Evolutionary conservation across 1,140 invertebrate genomes (phyloP).

Genomic region (Aphidius ervi): DNA sequence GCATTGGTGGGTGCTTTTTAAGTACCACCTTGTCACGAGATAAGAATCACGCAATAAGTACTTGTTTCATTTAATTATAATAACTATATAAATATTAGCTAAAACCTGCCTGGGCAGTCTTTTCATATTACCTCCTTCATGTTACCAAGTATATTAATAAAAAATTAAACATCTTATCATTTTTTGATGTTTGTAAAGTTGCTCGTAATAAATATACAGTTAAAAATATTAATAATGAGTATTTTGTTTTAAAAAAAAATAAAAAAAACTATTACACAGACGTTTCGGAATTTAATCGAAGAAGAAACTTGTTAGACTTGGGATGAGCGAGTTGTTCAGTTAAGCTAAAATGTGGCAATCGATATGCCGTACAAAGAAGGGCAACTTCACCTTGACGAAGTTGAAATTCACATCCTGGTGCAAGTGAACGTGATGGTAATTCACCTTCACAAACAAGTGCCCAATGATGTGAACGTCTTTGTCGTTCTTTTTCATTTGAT

Average conservation of each 20-base stretch:
- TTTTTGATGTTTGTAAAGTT: too few relatives aligned
- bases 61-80: background rate
- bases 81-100: background rate
- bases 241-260: background rate
- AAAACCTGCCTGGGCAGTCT: background rate
- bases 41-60: background rate
- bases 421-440: slow-evolving; percentile 77
- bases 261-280: slow-evolving; percentile 67
- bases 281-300: slow-evolving; percentile 92
- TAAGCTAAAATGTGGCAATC: slow-evolving; percentile 88
- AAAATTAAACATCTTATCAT: too few relatives aligned
- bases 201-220: too few relatives aligned
- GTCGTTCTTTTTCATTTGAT: slow-evolving; percentile 72
- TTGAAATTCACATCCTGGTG: slow-evolving; percentile 81
- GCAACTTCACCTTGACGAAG: slow-evolving; percentile 91
- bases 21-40: slow-evolving; percentile 4
- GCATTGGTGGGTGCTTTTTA: slow-evolving; percentile 10
- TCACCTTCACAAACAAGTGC: slow-evolving; percentile 84
- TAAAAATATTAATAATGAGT: too few relatives aligned
- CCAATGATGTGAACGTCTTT: slow-evolving; percentile 79
- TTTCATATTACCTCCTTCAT: background rate
- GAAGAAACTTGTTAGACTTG: slow-evolving; percentile 91
- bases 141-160: too few relatives aligned
- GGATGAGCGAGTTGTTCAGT: slow-evolving; percentile 94
- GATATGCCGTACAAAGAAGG: slow-evolving; percentile 78